Evolutionary conservation across 2,113 vertebrate species (phyloP), one percentile per base, ranked within the genome.

Genomic region (Aplodontia rufa): DNA sequence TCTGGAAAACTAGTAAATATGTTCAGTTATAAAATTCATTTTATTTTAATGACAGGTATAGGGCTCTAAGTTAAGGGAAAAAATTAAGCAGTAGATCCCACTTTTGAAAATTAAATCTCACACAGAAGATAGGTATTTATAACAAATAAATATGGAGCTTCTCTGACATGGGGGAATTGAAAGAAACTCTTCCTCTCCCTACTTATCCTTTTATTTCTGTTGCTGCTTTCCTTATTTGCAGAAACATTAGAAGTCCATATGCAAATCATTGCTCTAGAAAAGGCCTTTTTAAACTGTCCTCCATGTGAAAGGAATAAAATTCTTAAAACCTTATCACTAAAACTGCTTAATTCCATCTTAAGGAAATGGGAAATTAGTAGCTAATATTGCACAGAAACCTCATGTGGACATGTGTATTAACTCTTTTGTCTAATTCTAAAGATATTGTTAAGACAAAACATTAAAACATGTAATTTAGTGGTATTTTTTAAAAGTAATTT

Each of bases 401-500:
- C 24, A 58, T 22, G 20, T 58, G 55, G 55, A 58, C 20, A 58
- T 24, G 14, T 58, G 55, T 58, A 58, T 58, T 22, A 58, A 58
- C 20, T 22, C 13, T 58, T 58, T 24, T 26, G 24, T 58, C 55
- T 58, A 20, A 47, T 32, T 93, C 45, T 94, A 51, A 82, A 95
- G 53, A 87, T 28, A 66, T 88, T 83, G 53, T 91, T 94, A 76
- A 83, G 37, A 55, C 75, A 58, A 92, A 93, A 64, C 40, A 80
- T 0, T 76, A 89, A 93, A 95, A 42, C 35, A 78, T 95, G 28
- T 95, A 69, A 94, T 90, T 86, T 62, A 60, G 1, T 76, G 83
- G n/a, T 89, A 4, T 28, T 92, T 96, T 94, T 90, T 35, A 62
- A 51, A 92, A 86, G 32, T 89, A 93, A 89, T 82, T 92, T 83